Evolutionary conservation across 2,888 invertebrate genomes (phyloP), one percentile per base, ranked within the genome.

Genomic region (Tachina grossa): DNA sequence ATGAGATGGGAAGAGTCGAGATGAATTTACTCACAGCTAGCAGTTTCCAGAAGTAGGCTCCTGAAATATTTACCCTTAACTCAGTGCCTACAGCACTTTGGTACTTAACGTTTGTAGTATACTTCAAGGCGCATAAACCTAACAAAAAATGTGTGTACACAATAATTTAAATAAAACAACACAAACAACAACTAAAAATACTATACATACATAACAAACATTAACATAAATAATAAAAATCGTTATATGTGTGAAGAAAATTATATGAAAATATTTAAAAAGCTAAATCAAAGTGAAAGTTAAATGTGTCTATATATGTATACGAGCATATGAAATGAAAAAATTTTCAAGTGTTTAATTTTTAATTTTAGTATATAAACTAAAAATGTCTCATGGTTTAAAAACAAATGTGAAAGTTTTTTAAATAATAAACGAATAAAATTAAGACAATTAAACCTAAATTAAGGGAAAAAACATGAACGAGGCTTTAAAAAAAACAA

Each of bases 71-170:
- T 83, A 78, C 77, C 72, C 77, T 83, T 77, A 83, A 79, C 85
- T 85, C 78, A 85, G 83, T 83, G 85, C 83, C 83, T 83, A 85
- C 75, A 83, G 85, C 85, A 85, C 75, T 79, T 83, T 79, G 83
- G 41, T 85, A 85, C 83, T 72, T 71, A 83, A 83, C 79, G 85
- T 79, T 85, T 47, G 82, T 66, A 72, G 75, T 71, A 83, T 79
- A 79, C 83, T 83, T 85, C 71, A 76, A 66, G 83, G 75, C 83
- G 83, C 85, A 83, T 85, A 80, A 85, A 84, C 69, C 74, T 39
- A 83, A 65, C 22, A 63, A 66, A 84, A 31, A 79, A 79, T 74
- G 51, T 72, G 74, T 85, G 59, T 63, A 84, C 55, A 77, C 59
- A 71, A 75, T 31, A 71, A 81, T 57, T 84, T 65, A 49, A 81